Base-by-base conservation (phyloP, 2,888 invertebrate species). In the Athalia rosae region DNA sequence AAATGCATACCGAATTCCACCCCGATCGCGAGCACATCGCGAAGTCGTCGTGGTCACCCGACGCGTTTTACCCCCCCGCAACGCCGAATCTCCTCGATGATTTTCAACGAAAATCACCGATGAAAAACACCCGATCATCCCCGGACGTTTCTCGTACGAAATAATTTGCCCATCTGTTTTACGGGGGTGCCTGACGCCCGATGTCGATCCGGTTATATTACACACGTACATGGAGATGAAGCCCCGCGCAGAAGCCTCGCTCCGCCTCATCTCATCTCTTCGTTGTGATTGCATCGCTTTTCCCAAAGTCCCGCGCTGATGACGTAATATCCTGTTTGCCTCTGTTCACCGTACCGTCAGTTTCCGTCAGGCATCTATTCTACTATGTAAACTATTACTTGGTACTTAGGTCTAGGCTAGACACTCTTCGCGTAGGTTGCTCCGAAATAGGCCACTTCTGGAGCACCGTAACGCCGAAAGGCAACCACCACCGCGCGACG, bases 311-410 rank as follows among this genome's bases (percentile, higher is more conserved):
- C 61, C 48, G 48, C 15, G 15, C 62, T 74, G 74, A 74, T 62
- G 61, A 62, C 62, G 74, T 74, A 61, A 74, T 74, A 74, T 74
- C 74, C 74, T 74, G 74, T 74, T 74, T 61, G 28, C 61, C 50
- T 11, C 48, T 61, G 59, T 74, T 74, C 61, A 28, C 50, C 61
- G 45, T 28, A 28, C 28, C 28, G 28, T 28, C 28, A 28, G 28
- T 28, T 28, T 28, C 28, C 28, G 28, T 28, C 28, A 28, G 53
- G 11, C 9, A 71, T 15, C 74, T 48, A 61, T 61, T 48, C 28
- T 41, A 56, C 48, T 74, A 43, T 28, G 28, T 47, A 74, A 74
- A 74, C 74, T 74, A 74, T 61, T 61, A 59, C 74, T 48, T 62
- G 28, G 13, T 13, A 45, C 28, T 28, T 28, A 28, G 28, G 28